These are phyloP conservation scores for Toxostoma redivivum DNA, from an alignment of 2,113 vertebrate species.

Conservation along the genomic window DNA sequence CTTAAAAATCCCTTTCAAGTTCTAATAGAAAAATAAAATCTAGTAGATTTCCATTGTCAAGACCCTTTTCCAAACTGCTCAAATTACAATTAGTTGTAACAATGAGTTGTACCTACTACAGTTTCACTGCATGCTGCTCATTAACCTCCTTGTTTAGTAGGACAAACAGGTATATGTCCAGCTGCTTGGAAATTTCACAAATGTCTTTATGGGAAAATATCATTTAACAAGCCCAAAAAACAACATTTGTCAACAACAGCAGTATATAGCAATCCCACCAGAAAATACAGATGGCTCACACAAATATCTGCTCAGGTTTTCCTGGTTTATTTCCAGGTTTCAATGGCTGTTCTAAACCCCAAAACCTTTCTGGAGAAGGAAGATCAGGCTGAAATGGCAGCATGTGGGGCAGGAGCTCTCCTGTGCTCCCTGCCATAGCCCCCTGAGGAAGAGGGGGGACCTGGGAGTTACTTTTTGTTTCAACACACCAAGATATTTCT, in stretches of 20 bases:
- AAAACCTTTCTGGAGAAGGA: not conserved
- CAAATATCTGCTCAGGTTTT: not conserved
- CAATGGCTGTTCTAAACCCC: not conserved
- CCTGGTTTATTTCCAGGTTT: not conserved
- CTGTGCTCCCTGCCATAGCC: not conserved
- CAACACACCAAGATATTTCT: not conserved
- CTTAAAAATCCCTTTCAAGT: not conserved
- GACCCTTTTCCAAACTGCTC: not conserved
- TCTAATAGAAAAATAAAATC: not conserved
- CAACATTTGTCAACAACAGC: not conserved
- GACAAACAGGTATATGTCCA: not conserved
- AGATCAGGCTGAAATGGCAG: not conserved
- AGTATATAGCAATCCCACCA: not conserved
- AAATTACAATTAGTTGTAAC: not conserved
- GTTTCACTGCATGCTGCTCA: not conserved
- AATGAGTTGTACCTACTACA: not conserved
- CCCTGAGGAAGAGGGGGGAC: not conserved
- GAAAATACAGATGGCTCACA: not conserved
- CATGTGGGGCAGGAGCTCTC: not conserved
- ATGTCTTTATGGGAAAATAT: not conserved
- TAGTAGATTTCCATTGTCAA: not conserved
- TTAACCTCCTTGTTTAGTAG: not conserved
- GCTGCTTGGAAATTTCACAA: not conserved
- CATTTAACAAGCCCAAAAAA: accelerated
- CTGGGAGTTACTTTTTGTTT: not conserved